Evolutionary conservation across 2,797 vertebrate species (phyloP).

Genomic region (Arnoldichthys spilopterus): DNA sequence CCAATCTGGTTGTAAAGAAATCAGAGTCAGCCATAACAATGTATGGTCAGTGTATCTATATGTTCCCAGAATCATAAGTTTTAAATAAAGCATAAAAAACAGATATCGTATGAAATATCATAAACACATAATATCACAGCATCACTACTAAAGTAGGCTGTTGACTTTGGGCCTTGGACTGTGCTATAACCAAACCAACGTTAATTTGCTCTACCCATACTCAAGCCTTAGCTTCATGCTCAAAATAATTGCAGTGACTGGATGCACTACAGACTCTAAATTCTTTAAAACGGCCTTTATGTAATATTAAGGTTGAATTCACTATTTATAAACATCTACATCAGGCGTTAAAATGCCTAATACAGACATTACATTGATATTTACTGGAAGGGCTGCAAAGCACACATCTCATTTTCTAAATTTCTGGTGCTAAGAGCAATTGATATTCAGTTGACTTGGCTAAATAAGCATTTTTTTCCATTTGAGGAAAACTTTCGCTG

Average conservation of each 20-base stretch:
- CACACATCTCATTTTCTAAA: neutral
- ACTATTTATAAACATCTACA: conserved; percentile 2
- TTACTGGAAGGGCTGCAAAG: conserved; percentile 6
- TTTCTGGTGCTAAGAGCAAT: conserved; percentile 26
- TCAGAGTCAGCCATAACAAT: no score
- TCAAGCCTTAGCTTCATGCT: neutral
- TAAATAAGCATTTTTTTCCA: conserved; percentile 23
- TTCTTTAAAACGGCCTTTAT: neutral
- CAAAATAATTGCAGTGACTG: neutral
- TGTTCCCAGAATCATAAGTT: no score
- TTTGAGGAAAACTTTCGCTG: conserved; percentile 10
- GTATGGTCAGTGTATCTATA: no score
- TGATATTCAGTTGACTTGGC: conserved; percentile 32
- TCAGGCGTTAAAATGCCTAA: neutral
- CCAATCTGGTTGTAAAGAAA: no score
- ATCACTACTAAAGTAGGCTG: neutral
- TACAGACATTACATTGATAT: conserved; percentile 21
- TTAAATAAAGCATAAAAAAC: no score
- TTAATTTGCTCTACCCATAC: neutral
- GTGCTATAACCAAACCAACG: neutral
- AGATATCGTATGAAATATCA: neutral
- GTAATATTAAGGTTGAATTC: neutral
- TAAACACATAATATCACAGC: neutral
- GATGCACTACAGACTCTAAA: neutral
- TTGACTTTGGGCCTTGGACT: neutral